Evolutionary conservation across 2,113 vertebrate species (phyloP), one percentile per base, ranked within the genome.

Genomic region (Pheucticus melanocephalus): DNA sequence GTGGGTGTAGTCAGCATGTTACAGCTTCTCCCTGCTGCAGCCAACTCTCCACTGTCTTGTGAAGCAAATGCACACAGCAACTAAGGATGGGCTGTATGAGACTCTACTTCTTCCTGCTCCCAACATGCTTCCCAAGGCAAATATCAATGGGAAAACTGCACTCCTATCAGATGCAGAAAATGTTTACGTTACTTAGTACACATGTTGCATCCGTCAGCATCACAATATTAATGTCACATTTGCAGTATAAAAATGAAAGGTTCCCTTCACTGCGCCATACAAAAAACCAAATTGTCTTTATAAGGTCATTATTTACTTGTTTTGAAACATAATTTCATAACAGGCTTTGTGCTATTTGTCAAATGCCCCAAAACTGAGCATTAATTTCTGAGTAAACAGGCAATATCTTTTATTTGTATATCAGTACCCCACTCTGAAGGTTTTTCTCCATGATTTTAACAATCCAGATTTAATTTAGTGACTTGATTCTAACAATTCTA

Each of bases 1-100:
- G 23, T 0, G 0, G 2, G 4, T 30, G 30, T 2, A 2, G 45
- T 50, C 42, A 80, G 28, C 17, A 65, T 4, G 3, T 30, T 18
- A n/a, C 3, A 35, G 16, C 14, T 70, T 56, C 39, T 80, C 22
- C 31, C 57, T 63, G 24, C 37, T 37, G 12, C 17, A 63, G 22
- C 11, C 27, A 54, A 22, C 17, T 56, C 24, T 60, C 25, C 6
- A 1, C 20, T 16, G 16, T 9, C 27, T 39, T 16, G 23, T 25
- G 28, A 54, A 63, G 51, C 22, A n/a, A 48, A 40, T 3, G 25
- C 12, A 65, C 14, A 54, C 7, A 44, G 16, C 4, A 1, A 53
- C 47, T 21, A 60, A 61, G 28, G 27, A 66, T 22, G 66, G 11
- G 18, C 25, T 56, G 7, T 18, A 40, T 1, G 5, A 50, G 42